A percentile compares a stretch with the other conserved stretches of the same genome.
These are phyloP conservation scores for Mus spicilegus DNA, from an alignment of 2,113 vertebrate species.

Conservation along the genomic window DNA sequence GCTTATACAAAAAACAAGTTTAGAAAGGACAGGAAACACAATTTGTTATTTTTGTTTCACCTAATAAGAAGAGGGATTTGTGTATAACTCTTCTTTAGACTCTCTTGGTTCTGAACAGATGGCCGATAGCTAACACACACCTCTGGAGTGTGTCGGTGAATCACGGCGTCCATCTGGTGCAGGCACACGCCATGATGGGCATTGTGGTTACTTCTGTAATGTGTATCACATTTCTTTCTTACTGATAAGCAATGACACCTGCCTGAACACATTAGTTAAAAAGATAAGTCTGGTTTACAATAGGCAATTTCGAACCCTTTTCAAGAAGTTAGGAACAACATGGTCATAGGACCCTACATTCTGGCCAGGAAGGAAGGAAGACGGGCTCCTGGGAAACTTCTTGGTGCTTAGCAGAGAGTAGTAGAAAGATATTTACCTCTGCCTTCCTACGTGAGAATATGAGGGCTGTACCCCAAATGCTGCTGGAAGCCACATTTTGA, in stretches of 20 bases:
- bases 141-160: conserved; percentile 70
- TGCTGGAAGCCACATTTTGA: neutral
- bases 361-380: conserved; percentile 7
- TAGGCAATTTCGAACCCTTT: neutral
- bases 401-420: conserved; percentile 29
- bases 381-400: neutral
- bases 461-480: neutral
- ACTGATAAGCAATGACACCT: conserved; percentile 15
- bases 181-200: conserved; percentile 32
- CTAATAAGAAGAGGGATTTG: conserved; percentile 56
- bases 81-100: conserved; percentile 64
- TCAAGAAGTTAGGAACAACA: conserved; percentile 29
- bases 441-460: neutral
- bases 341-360: neutral
- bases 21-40: neutral
- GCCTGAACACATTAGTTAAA: neutral
- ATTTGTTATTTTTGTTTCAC: conserved; percentile 44
- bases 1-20: neutral
- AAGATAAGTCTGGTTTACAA: neutral
- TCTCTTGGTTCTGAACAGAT: conserved; percentile 71
- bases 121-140: conserved; percentile 63
- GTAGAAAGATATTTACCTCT: neutral
- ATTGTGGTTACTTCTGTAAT: conserved; percentile 44
- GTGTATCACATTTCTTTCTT: neutral
- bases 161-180: conserved; percentile 65